phyloP scores from a whole-genome alignment of 2,113 vertebrate species.

The Tychaedon coryphoeus region DNA sequence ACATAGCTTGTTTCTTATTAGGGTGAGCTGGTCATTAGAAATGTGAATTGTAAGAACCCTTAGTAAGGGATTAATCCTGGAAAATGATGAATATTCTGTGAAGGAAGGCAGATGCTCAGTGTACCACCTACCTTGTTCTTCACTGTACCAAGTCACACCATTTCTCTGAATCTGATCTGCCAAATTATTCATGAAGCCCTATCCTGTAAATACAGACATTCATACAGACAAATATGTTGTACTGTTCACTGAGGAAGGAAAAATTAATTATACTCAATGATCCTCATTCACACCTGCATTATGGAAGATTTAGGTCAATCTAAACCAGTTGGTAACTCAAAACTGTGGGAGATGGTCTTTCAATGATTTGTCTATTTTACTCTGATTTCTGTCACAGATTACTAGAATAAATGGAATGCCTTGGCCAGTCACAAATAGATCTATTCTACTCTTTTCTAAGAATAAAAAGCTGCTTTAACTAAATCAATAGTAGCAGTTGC shows the following conservation, averaged over 20 bases:
- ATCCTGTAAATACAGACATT: background rate
- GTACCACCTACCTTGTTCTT: background rate
- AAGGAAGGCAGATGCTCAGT: background rate
- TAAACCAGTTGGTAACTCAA: background rate
- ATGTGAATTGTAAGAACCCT: background rate
- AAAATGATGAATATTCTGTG: background rate
- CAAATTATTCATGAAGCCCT: background rate
- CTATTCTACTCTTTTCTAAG: background rate
- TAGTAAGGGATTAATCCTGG: background rate
- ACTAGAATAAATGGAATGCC: background rate
- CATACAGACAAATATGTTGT: background rate
- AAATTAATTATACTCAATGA: background rate
- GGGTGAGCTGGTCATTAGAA: background rate
- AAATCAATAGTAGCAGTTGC: slow-evolving; percentile 40
- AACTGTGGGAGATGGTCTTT: background rate
- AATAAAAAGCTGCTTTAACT: slow-evolving; percentile 8
- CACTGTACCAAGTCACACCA: background rate
- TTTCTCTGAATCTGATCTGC: background rate
- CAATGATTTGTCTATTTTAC: background rate
- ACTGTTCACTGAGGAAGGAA: background rate
- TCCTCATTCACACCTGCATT: background rate
- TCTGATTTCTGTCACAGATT: background rate
- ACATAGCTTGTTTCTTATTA: background rate
- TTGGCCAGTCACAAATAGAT: background rate
- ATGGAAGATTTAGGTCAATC: background rate